Percentiles rank a stretch among this genome's conserved stretches.
Conservation (phyloP, 2,113 vertebrate genomes). For the Axis porcinus region DNA sequence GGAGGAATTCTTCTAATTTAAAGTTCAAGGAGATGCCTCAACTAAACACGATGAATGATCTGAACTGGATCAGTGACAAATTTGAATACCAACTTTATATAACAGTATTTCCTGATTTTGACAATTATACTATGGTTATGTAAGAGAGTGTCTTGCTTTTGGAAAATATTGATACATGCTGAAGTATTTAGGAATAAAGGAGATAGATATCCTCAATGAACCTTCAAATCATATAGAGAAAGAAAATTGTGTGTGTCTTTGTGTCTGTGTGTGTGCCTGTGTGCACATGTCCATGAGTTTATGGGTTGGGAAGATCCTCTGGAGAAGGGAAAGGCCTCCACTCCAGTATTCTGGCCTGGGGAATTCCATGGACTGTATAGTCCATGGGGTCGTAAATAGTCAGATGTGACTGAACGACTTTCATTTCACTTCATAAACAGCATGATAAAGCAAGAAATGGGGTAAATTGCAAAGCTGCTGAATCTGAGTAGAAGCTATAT, state of each 20-base stretch:
- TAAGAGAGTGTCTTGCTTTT: background rate
- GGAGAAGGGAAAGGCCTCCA: background rate
- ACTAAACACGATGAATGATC: background rate
- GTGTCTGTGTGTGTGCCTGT: background rate
- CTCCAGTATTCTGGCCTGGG: background rate
- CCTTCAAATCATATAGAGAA: background rate
- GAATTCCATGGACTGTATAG: background rate
- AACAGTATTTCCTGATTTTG: background rate
- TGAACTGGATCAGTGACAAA: background rate
- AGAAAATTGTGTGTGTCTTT: background rate
- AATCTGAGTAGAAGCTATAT: background rate
- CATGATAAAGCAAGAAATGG: background rate
- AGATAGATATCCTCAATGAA: background rate
- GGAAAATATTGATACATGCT: background rate
- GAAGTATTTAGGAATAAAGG: background rate
- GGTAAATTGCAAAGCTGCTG: background rate
- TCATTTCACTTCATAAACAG: background rate
- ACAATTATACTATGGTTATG: background rate
- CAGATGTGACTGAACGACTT: background rate
- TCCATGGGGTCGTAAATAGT: background rate
- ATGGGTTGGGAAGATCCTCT: background rate
- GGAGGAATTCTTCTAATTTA: background rate
- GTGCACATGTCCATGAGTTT: background rate
- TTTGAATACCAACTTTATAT: background rate
- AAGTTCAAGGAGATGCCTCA: background rate